phyloP scores from a whole-genome alignment of 2,113 vertebrate genomes.

The Arenaria interpres region DNA sequence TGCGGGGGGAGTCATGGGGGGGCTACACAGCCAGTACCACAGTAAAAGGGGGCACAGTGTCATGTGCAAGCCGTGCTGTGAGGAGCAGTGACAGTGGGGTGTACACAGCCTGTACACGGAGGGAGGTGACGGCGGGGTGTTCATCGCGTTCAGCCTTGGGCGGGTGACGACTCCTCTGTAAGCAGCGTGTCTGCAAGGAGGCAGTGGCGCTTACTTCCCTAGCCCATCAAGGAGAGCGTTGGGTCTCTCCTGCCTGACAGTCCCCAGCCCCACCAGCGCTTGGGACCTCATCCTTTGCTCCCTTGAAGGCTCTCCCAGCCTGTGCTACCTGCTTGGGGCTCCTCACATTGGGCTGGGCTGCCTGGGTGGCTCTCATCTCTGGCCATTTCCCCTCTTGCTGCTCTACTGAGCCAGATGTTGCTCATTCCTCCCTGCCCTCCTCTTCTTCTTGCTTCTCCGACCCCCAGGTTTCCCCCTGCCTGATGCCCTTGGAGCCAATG shows the following conservation, averaged over 20 bases:
- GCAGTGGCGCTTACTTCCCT: neutral
- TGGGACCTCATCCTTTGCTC: neutral
- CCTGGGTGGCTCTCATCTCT: neutral
- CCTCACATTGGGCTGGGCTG: rapidly evolving
- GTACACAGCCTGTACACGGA: rapidly evolving
- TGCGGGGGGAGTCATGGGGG: rapidly evolving
- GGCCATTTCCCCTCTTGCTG: neutral
- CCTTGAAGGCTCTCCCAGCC: neutral
- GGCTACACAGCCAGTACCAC: too few relatives aligned
- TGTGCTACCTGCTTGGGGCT: neutral
- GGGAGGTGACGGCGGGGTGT: neutral
- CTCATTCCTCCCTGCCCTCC: neutral
- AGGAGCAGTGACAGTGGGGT: neutral
- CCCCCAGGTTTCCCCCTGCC: neutral
- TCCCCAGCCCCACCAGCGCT: rapidly evolving
- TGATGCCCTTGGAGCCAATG: neutral
- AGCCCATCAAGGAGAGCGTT: rapidly evolving
- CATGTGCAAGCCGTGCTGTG: too few relatives aligned
- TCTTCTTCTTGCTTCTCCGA: neutral
- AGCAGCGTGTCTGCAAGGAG: neutral
- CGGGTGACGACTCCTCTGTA: neutral
- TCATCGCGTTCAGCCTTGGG: neutral
- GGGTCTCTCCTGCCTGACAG: neutral
- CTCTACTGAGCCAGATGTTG: neutral
- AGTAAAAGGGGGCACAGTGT: neutral